Evolutionary conservation across 30 jellyfish, hydroid and myxozoan species (phyloP).

Genomic region (Hydra vulgaris): DNA sequence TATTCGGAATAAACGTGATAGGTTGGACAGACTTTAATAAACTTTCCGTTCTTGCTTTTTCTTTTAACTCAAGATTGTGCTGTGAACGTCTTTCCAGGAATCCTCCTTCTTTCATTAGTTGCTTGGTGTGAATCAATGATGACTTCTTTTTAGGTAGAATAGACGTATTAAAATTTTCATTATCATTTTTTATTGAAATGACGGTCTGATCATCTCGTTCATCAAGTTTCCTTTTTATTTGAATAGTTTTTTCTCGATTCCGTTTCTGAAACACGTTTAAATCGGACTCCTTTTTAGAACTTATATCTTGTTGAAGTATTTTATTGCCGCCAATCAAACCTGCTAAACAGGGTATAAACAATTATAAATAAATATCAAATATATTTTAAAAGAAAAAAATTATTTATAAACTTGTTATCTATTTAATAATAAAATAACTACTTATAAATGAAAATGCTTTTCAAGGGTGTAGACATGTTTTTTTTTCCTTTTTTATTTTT

Average conservation of each 20-base stretch:
- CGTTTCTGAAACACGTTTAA: constrained; percentile 17
- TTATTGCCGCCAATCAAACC: no score
- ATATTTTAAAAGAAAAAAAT: no score
- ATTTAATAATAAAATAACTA: no score
- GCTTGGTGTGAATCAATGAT: background rate
- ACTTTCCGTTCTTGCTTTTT: background rate
- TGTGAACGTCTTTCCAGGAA: background rate
- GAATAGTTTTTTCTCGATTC: background rate
- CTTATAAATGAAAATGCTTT: no score
- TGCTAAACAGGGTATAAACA: no score
- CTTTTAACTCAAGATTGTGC: background rate
- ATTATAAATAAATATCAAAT: no score
- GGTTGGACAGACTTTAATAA: background rate
- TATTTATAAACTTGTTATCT: no score
- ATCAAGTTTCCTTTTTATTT: background rate
- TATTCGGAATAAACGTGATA: constrained; percentile 20
- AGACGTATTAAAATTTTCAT: background rate
- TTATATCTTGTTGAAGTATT: background rate
- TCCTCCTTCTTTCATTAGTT: background rate
- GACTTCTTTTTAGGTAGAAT: background rate
- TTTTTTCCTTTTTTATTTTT: no score
- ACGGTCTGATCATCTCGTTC: background rate
- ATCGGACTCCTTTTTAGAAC: background rate
- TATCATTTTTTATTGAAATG: background rate
- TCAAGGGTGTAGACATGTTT: no score